A percentile compares a stretch with the other conserved stretches of the same genome.
phyloP scores from a whole-genome alignment of 2,888 invertebrate species.

The Melieria omissa region DNA sequence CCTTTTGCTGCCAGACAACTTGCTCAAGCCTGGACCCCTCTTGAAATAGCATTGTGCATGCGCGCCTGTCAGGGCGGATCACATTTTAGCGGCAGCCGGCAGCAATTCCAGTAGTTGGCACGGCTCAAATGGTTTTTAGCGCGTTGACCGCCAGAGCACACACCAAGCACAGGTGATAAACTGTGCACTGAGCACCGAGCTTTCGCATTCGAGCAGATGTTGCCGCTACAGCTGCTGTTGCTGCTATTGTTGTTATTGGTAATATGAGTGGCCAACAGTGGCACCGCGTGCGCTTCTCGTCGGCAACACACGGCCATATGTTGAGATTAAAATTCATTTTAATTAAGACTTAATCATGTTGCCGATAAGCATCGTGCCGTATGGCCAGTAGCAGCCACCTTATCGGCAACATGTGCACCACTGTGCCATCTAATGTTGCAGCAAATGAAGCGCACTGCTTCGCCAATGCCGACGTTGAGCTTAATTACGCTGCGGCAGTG shows the following conservation, averaged over 20 bases:
- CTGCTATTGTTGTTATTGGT: not conserved
- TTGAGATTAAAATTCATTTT: slow-evolving; percentile 46
- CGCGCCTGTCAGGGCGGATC: too few species aligned
- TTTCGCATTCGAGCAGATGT: too few species aligned
- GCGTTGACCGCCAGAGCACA: slow-evolving; percentile 14
- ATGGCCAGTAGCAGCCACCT: not conserved
- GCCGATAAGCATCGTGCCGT: slow-evolving; percentile 54
- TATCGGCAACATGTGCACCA: too few species aligned
- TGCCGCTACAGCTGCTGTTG: too few species aligned
- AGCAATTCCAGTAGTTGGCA: slow-evolving; percentile 25
- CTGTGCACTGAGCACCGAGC: not conserved
- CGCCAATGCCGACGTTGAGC: too few species aligned
- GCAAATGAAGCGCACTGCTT: too few species aligned
- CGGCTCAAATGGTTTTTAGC: slow-evolving; percentile 19
- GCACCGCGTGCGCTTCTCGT: not conserved
- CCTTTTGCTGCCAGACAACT: too few species aligned
- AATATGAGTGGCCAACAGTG: slow-evolving; percentile 6
- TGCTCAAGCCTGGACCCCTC: too few species aligned
- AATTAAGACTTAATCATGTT: slow-evolving; percentile 64
- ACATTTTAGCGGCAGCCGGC: slow-evolving; percentile 7
- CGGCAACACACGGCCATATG: not conserved
- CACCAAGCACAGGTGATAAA: slow-evolving; percentile 7
- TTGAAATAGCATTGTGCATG: too few species aligned
- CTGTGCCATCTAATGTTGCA: too few species aligned
- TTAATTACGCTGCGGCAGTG: too few species aligned